Percentiles rank a stretch among this genome's conserved stretches.
These are phyloP conservation scores for Dinoponera quadriceps DNA, from an alignment of 1,140 invertebrate species.

Conservation along the genomic window DNA sequence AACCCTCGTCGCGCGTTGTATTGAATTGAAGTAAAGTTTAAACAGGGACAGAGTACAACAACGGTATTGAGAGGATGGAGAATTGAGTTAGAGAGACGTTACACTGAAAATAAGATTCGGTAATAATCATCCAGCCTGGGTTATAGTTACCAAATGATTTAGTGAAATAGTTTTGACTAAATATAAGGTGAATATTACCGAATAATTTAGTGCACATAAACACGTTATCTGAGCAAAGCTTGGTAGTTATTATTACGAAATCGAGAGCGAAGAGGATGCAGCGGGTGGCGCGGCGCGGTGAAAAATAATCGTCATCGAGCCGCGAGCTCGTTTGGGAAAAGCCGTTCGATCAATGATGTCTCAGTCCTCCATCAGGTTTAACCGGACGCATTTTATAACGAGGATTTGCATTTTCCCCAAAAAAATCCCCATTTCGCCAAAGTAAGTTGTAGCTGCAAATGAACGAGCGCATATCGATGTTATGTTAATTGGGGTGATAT, in stretches of 20 bases:
- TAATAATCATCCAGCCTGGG: no score
- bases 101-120: no score
- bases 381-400: background rate
- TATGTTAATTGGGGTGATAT: slow-evolving; percentile 1
- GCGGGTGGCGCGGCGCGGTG: background rate
- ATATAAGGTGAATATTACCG: no score
- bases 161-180: no score
- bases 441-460: slow-evolving; percentile 25
- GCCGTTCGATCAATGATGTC: slow-evolving; percentile 6
- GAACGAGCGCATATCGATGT: background rate
- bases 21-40: slow-evolving; percentile 39
- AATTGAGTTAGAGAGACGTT: slow-evolving; percentile 7
- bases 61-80: background rate
- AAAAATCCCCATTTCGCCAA: background rate
- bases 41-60: background rate
- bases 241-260: no score
- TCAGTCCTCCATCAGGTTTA: background rate
- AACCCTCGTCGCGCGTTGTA: background rate
- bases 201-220: no score
- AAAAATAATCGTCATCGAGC: no score
- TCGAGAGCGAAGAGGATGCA: background rate
- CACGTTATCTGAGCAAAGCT: no score
- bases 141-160: no score
- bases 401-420: background rate
- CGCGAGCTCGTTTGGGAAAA: background rate